Evolutionary conservation across 2,797 vertebrate genomes (phyloP).

Genomic region (Spheniscus humboldti): DNA sequence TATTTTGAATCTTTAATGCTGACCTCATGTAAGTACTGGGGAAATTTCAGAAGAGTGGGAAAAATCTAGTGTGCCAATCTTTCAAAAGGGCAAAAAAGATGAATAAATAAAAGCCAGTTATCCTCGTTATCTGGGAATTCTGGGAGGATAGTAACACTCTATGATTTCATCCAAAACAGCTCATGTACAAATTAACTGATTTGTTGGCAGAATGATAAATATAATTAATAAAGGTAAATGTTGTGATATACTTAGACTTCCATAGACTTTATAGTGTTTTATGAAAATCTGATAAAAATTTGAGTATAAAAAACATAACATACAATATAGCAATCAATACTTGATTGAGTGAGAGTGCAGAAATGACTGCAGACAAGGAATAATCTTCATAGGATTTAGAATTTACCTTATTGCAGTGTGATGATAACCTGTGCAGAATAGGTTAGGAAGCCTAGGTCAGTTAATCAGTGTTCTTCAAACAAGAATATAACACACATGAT

Average conservation of each 20-base stretch:
- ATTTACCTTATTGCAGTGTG: neutral
- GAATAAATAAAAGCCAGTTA: neutral
- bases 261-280: neutral
- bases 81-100: neutral
- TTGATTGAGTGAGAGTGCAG: neutral
- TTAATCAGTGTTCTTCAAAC: neutral
- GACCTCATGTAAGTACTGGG: neutral
- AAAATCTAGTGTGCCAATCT: neutral
- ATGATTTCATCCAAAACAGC: neutral
- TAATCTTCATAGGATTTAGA: neutral
- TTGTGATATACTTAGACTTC: neutral
- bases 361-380: neutral
- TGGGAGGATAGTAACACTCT: neutral
- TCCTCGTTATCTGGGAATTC: neutral
- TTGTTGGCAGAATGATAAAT: neutral
- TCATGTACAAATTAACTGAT: neutral
- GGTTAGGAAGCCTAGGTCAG: neutral
- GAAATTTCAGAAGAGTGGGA: neutral
- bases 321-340: neutral
- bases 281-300: neutral
- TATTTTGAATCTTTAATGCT: conserved; percentile 32
- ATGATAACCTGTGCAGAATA: neutral
- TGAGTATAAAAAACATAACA: neutral
- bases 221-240: neutral
- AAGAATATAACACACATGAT: neutral